Percentiles rank a stretch among this genome's conserved stretches.
Evolutionary conservation across 2,888 invertebrate genomes (phyloP).

Genomic region (Synergus gifuensis): DNA sequence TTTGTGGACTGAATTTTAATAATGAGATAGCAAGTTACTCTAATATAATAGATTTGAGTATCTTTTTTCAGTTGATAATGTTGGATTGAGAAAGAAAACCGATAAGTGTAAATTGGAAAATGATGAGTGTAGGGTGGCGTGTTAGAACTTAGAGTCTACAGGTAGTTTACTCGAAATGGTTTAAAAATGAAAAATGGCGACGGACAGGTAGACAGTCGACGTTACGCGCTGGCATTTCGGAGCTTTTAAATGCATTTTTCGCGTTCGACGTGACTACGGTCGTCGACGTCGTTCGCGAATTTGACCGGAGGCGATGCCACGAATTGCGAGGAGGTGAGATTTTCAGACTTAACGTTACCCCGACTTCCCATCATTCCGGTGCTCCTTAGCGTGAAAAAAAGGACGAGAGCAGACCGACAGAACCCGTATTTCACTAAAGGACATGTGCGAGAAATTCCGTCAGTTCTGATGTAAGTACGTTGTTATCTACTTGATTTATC

Average conservation of each 20-base stretch:
- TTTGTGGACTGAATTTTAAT: not conserved
- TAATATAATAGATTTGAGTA: not conserved
- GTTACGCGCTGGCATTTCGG: slow-evolving; percentile 63
- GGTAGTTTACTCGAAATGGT: slow-evolving; percentile 65
- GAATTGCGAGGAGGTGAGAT: slow-evolving; percentile 16
- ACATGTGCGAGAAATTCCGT: slow-evolving; percentile 38
- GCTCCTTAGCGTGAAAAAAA: slow-evolving; percentile 41
- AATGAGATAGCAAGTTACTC: too few species aligned
- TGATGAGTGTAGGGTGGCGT: slow-evolving; percentile 56
- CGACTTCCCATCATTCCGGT: slow-evolving; percentile 44
- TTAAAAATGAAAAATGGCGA: slow-evolving; percentile 77
- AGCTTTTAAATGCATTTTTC: slow-evolving; percentile 50
- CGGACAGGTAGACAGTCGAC: slow-evolving; percentile 67
- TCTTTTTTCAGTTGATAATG: slow-evolving; percentile 5
- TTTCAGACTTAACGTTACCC: not conserved
- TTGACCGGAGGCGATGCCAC: slow-evolving; percentile 12
- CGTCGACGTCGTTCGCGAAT: slow-evolving; percentile 5
- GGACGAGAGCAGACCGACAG: slow-evolving; percentile 45
- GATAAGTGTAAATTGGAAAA: slow-evolving; percentile 41
- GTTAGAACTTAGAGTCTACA: slow-evolving; percentile 65
- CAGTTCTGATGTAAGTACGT: slow-evolving; percentile 37
- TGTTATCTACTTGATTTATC: slow-evolving; percentile 33
- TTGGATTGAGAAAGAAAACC: slow-evolving; percentile 22
- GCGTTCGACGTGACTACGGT: slow-evolving; percentile 27
- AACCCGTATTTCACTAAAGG: slow-evolving; percentile 42